These are phyloP conservation scores for Halcyon malimbica DNA, from an alignment of 2,113 vertebrate genomes.

Conservation along the genomic window DNA sequence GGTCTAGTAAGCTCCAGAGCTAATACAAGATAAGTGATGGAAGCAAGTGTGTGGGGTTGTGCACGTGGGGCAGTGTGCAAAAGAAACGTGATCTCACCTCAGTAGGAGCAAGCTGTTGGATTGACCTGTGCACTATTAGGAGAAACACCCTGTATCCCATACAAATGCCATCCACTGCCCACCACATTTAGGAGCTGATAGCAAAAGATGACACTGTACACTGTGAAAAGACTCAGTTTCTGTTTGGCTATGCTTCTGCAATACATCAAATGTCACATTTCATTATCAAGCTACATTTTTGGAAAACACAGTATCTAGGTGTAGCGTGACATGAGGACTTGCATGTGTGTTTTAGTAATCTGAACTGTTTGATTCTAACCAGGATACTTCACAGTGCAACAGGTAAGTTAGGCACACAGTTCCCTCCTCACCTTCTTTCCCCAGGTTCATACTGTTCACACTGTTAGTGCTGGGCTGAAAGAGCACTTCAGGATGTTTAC, in stretches of 20 bases:
- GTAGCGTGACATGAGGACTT: not conserved
- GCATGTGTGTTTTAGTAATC: not conserved
- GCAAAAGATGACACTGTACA: not conserved
- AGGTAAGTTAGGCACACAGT: not conserved
- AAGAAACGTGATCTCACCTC: not conserved
- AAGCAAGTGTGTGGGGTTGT: not conserved
- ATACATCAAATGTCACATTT: not conserved
- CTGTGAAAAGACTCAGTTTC: not conserved
- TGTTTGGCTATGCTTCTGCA: not conserved
- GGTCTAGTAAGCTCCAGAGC: not conserved
- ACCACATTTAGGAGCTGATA: not conserved
- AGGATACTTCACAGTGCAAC: not conserved
- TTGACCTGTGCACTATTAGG: not conserved
- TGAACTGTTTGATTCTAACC: not conserved
- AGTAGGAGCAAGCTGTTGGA: not conserved
- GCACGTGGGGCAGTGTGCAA: accelerated
- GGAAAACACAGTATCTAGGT: not conserved
- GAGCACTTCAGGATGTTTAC: not conserved
- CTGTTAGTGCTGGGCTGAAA: not conserved
- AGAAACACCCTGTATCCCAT: not conserved
- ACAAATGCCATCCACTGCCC: accelerated
- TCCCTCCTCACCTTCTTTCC: not conserved
- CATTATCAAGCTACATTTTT: not conserved
- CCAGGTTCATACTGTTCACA: not conserved
- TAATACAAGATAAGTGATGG: not conserved